Conservation (phyloP, 2,888 invertebrate genomes). For the Balanococcus diminutus region DNA sequence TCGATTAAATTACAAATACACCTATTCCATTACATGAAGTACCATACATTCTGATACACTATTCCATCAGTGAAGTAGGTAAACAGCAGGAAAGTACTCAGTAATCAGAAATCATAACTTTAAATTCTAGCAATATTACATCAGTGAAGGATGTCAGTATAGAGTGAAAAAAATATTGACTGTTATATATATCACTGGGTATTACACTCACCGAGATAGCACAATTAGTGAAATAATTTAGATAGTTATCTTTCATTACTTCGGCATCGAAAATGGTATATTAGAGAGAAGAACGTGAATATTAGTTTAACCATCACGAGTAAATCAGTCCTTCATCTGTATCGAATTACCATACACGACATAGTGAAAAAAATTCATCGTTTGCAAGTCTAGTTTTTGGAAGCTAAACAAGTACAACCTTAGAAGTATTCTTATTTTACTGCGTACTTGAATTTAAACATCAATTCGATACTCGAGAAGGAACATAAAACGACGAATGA, state of each 20-base stretch:
- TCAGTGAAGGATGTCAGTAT: not conserved
- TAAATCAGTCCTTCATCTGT: not conserved
- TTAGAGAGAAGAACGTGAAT: not conserved
- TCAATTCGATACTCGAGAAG: not conserved
- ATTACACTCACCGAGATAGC: not conserved
- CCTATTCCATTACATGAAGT: not conserved
- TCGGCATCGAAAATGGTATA: not conserved
- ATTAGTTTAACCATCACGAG: not conserved
- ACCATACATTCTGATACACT: not conserved
- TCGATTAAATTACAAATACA: not conserved
- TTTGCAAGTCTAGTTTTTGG: conserved; percentile 18
- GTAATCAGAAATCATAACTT: not conserved
- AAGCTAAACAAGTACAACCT: not conserved
- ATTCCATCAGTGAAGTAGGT: not conserved
- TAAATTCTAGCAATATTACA: not conserved
- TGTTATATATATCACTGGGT: not conserved
- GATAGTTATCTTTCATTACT: not conserved
- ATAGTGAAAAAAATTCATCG: not conserved
- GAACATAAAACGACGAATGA: not conserved
- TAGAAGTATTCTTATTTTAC: not conserved
- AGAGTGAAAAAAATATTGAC: not conserved
- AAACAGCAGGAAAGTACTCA: not conserved
- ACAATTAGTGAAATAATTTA: not conserved
- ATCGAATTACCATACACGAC: conserved; percentile 28
- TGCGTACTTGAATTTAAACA: not conserved